Conservation (phyloP, 2,888 invertebrate species). For the Gastrophysa polygoni region DNA sequence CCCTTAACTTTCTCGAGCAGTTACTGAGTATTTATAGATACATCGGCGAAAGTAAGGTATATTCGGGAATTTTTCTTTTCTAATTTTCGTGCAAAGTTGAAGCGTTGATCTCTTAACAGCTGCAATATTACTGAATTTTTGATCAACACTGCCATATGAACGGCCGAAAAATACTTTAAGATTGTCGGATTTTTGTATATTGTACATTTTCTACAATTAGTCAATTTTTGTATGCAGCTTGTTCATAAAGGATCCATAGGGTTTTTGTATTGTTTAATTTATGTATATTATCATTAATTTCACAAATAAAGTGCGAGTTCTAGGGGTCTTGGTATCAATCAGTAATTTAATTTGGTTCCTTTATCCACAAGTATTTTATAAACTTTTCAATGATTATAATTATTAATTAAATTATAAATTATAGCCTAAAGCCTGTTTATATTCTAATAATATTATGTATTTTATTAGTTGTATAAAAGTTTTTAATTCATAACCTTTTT, state of each 20-base stretch:
- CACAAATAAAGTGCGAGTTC: slow-evolving; percentile 18
- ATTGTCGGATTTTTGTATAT: slow-evolving; percentile 36
- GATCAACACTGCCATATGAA: slow-evolving; percentile 48
- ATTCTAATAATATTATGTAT: slow-evolving; percentile 54
- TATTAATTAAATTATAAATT: slow-evolving; percentile 44
- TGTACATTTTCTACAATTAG: slow-evolving; percentile 38
- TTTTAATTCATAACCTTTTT: slow-evolving; percentile 49
- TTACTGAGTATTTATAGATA: slow-evolving; percentile 10
- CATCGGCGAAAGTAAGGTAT: slow-evolving; percentile 11
- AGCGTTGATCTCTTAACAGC: slow-evolving; percentile 42
- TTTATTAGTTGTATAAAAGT: slow-evolving; percentile 55
- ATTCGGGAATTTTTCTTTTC: slow-evolving; percentile 18
- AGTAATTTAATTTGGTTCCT: slow-evolving; percentile 31
- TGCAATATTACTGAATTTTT: slow-evolving; percentile 41
- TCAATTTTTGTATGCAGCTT: slow-evolving; percentile 32
- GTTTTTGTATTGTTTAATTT: slow-evolving; percentile 20
- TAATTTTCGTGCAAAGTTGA: slow-evolving; percentile 15
- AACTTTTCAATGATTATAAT: slow-evolving; percentile 38
- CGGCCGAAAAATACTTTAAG: slow-evolving; percentile 37
- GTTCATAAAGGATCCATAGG: slow-evolving; percentile 31
- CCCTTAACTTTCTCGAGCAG: slow-evolving; percentile 18
- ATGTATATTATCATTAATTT: slow-evolving; percentile 27
- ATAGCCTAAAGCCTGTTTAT: slow-evolving; percentile 57
- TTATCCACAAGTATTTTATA: slow-evolving; percentile 33
- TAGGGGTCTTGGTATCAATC: slow-evolving; percentile 26